A percentile compares a stretch with the other conserved stretches of the same genome.
These are phyloP conservation scores for Amazona guildingii DNA, from an alignment of 2,113 vertebrate genomes.

Conservation along the genomic window DNA sequence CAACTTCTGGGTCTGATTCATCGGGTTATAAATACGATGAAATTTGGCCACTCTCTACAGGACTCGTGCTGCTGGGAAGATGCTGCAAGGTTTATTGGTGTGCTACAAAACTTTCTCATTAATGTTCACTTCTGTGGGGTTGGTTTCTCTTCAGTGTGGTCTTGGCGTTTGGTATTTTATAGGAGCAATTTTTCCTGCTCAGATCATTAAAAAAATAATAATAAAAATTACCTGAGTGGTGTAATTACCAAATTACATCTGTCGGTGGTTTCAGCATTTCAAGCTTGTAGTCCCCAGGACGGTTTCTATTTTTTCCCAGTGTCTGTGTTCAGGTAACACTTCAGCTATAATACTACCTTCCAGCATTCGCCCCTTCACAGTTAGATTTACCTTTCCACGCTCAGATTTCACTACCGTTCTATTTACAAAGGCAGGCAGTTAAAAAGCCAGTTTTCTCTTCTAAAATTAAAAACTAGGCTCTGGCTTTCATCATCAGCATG, in stretches of 20 bases:
- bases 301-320: not conserved
- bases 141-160: not conserved
- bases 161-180: not conserved
- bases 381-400: not conserved
- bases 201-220: not conserved
- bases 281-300: not conserved
- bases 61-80: fast-evolving
- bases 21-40: not conserved
- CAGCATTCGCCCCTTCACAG: not conserved
- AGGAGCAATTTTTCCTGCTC: not conserved
- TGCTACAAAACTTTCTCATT: not conserved
- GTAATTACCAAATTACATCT: not conserved
- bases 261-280: not conserved
- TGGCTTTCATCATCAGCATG: not conserved
- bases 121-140: not conserved
- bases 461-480: conserved; percentile 12
- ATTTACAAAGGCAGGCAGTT: not conserved
- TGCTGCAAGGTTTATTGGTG: fast-evolving
- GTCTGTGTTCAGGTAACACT: not conserved
- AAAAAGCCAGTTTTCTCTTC: not conserved
- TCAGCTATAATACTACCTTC: not conserved
- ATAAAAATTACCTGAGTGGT: not conserved
- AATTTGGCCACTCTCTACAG: not conserved
- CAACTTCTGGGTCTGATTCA: not conserved
- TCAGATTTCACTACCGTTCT: not conserved